Evolutionary conservation across 2,797 vertebrate genomes (phyloP).

Genomic region (Pithecia hirsuta): DNA sequence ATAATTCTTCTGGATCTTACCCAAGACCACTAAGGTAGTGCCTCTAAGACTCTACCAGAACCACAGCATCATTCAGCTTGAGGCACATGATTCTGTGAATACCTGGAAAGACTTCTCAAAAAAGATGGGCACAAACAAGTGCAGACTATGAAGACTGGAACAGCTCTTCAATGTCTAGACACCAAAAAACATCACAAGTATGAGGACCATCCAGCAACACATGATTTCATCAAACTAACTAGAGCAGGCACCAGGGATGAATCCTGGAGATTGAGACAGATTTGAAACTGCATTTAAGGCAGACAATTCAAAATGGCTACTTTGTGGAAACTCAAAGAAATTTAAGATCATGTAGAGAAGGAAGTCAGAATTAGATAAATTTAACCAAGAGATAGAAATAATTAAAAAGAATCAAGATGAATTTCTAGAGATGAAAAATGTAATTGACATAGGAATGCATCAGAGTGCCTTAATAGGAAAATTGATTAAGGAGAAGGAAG

Average conservation of each 20-base stretch:
- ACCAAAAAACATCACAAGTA: neutral
- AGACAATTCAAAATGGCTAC: neutral
- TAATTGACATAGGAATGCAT: neutral
- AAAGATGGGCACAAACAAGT: neutral
- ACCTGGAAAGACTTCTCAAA: neutral
- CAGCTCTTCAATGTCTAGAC: neutral
- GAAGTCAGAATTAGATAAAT: neutral
- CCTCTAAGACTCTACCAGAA: neutral
- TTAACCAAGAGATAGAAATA: neutral
- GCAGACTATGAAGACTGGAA: neutral
- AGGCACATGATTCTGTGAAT: neutral
- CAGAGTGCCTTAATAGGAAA: neutral
- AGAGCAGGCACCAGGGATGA: neutral
- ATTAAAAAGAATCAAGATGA: neutral
- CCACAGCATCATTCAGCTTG: neutral
- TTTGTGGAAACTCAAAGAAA: neutral
- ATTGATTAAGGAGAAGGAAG: neutral
- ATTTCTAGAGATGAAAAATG: neutral
- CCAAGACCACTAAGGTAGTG: neutral
- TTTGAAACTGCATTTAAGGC: neutral
- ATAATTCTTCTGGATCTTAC: neutral
- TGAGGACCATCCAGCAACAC: neutral
- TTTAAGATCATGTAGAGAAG: neutral
- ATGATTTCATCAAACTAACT: neutral
- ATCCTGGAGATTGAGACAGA: neutral